These are phyloP conservation scores for Channallabes apus DNA, from an alignment of 2,797 vertebrate genomes.

Conservation along the genomic window DNA sequence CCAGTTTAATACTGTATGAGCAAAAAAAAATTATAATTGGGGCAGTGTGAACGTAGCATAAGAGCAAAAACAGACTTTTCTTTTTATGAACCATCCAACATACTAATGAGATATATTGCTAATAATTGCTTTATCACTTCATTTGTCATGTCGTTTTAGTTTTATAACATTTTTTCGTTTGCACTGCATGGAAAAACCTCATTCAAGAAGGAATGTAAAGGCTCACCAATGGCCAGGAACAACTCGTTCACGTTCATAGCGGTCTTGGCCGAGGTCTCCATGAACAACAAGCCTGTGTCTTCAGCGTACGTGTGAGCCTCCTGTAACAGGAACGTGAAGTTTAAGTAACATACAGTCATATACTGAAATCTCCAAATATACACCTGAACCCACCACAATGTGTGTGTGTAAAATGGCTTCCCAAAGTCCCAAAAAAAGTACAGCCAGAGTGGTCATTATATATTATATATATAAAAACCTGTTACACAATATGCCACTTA, in stretches of 20 bases:
- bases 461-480: not conserved
- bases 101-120: not conserved
- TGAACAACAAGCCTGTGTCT: slow-evolving; percentile 83
- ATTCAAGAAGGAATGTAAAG: not conserved
- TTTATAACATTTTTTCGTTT: not conserved
- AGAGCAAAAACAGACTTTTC: not conserved
- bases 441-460: no score
- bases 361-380: not conserved
- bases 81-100: not conserved
- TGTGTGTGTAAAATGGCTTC: not conserved
- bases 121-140: not conserved
- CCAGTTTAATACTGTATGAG: no score
- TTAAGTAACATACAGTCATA: not conserved
- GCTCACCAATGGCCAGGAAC: slow-evolving; percentile 83
- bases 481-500: not conserved
- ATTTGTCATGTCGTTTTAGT: not conserved
- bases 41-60: no score
- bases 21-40: no score
- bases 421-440: not conserved
- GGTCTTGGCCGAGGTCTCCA: slow-evolving; percentile 86
- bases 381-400: not conserved
- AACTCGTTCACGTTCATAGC: slow-evolving; percentile 87
- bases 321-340: slow-evolving; percentile 57
- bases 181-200: not conserved
- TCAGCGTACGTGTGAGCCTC: slow-evolving; percentile 84